These are phyloP conservation scores for Alitta virens DNA, from an alignment of 2,888 invertebrate species.

Conservation along the genomic window DNA sequence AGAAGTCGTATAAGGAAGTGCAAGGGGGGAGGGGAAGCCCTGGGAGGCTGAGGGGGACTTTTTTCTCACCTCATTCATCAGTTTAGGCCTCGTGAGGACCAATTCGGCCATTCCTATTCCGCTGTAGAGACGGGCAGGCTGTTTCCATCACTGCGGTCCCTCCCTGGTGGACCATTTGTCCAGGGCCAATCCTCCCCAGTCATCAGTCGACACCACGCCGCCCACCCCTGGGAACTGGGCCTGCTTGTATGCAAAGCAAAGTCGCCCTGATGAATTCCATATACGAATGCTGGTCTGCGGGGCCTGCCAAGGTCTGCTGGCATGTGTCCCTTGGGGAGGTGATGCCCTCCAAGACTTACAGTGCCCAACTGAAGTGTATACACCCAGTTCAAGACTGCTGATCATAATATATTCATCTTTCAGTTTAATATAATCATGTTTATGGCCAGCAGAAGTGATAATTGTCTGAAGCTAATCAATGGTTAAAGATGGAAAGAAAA, in stretches of 20 bases:
- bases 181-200: neutral
- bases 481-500: too few species aligned
- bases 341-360: too few species aligned
- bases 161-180: neutral
- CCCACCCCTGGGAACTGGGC: neutral
- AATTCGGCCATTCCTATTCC: neutral
- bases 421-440: too few species aligned
- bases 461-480: too few species aligned
- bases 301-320: neutral
- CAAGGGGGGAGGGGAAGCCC: too few species aligned
- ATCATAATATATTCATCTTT: too few species aligned
- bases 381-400: too few species aligned
- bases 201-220: neutral
- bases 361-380: too few species aligned
- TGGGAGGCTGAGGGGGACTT: conserved; percentile 2
- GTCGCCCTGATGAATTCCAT: neutral
- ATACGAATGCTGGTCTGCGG: neutral
- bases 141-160: neutral
- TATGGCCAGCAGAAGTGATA: too few species aligned
- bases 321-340: neutral
- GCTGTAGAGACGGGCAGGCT: neutral
- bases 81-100: neutral
- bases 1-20: too few species aligned
- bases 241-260: neutral
- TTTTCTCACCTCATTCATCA: conserved; percentile 21